These are phyloP conservation scores for Hippopotamus amphibius DNA, from an alignment of 2,113 vertebrate genomes.

Conservation along the genomic window DNA sequence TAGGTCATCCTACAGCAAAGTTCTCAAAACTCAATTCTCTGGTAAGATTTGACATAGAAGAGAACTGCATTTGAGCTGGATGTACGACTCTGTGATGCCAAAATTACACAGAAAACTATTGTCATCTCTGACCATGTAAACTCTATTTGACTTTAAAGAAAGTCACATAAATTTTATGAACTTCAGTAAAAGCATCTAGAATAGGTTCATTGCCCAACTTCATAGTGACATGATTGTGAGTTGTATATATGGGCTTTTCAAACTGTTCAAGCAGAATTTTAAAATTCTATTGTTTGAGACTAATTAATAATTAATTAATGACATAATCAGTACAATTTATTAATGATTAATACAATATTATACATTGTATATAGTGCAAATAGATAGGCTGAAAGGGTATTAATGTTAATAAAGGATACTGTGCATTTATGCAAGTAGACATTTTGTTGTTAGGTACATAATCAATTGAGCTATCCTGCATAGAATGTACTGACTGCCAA, in stretches of 20 bases:
- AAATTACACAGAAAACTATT: neutral
- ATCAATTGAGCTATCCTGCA: neutral
- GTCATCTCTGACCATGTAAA: neutral
- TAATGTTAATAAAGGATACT: constrained; percentile 17
- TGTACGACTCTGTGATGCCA: neutral
- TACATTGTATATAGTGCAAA: neutral
- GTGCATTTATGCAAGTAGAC: neutral
- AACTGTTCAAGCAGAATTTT: constrained; percentile 11
- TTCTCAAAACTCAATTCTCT: neutral
- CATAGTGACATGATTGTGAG: neutral
- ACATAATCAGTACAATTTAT: neutral
- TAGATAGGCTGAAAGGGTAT: neutral
- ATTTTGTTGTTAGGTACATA: constrained; percentile 22
- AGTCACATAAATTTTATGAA: constrained; percentile 14
- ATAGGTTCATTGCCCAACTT: neutral
- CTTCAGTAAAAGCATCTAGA: neutral
- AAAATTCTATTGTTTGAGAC: neutral
- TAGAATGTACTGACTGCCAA: neutral
- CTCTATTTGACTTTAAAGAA: neutral
- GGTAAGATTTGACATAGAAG: neutral
- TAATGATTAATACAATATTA: neutral
- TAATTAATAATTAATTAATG: neutral
- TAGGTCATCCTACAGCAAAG: neutral
- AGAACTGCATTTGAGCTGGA: neutral
- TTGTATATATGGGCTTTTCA: neutral